Percentiles rank a stretch among this genome's conserved stretches.
phyloP scores from a whole-genome alignment of 2,888 invertebrate species.

The Agriopis leucophaearia region DNA sequence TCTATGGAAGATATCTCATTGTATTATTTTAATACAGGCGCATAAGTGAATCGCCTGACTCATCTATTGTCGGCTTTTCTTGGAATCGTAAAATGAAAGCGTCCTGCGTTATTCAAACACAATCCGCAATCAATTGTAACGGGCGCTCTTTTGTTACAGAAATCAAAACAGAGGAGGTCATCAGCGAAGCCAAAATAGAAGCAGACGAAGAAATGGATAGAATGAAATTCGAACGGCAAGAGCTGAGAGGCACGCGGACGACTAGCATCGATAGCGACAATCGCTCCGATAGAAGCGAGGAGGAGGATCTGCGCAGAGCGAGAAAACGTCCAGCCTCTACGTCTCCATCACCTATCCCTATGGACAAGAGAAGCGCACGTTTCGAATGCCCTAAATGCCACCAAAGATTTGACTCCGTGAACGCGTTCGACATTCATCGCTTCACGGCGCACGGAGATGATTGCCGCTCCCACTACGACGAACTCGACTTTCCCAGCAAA shows the following conservation, averaged over 20 bases:
- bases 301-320: constrained; percentile 70
- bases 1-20: constrained; percentile 60
- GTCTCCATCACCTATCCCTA: constrained; percentile 70
- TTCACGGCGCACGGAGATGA: constrained; percentile 87
- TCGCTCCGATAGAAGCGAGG: constrained; percentile 85
- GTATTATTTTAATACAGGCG: constrained; percentile 72
- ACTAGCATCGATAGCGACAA: constrained; percentile 86
- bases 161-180: constrained; percentile 83
- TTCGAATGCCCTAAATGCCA: constrained; percentile 91
- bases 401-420: constrained; percentile 90
- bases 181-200: constrained; percentile 80
- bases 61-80: constrained; percentile 84
- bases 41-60: constrained; percentile 78
- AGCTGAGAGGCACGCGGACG: constrained; percentile 70
- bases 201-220: constrained; percentile 68
- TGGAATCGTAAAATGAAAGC: constrained; percentile 82
- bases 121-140: constrained; percentile 74
- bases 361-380: constrained; percentile 75
- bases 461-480: constrained; percentile 89
- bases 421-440: constrained; percentile 90
- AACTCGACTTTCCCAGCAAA: constrained; percentile 92
- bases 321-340: constrained; percentile 77
- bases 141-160: constrained; percentile 81
- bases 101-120: constrained; percentile 79
- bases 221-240: constrained; percentile 69